phyloP scores from a whole-genome alignment of 2,113 vertebrate genomes.

The Chloropsis hardwickii region DNA sequence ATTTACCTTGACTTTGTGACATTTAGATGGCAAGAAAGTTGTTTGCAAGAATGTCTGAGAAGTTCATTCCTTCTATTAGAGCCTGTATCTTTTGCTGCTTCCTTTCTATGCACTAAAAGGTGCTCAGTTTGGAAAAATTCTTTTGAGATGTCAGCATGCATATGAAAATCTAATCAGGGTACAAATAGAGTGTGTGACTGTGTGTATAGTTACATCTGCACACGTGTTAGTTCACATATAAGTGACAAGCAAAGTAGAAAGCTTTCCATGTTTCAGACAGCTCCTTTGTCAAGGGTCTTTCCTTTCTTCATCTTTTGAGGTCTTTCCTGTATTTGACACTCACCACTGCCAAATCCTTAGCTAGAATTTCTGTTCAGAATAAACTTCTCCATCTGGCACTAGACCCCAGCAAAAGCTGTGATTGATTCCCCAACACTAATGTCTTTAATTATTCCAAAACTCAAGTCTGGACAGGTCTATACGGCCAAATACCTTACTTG shows the following conservation, averaged over 20 bases:
- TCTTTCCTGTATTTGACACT: background rate
- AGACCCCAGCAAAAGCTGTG: background rate
- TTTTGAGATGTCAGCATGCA: background rate
- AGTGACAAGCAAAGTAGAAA: background rate
- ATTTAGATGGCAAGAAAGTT: background rate
- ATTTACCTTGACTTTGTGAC: background rate
- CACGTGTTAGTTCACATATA: accelerated
- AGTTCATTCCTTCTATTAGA: background rate
- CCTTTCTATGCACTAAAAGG: background rate
- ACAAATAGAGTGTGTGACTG: background rate
- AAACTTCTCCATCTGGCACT: background rate
- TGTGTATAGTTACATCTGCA: background rate
- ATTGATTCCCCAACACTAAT: background rate
- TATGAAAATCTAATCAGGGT: background rate
- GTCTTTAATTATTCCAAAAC: background rate
- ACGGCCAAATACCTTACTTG: background rate
- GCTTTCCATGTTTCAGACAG: background rate
- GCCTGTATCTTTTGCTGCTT: background rate
- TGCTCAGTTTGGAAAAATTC: background rate
- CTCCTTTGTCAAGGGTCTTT: background rate
- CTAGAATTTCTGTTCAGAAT: background rate
- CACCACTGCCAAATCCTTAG: background rate
- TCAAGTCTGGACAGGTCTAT: background rate
- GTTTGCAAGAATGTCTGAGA: background rate
- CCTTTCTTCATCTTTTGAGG: background rate